Evolutionary conservation across 2,888 invertebrate genomes (phyloP).

Genomic region (Cartodere bifasciata): DNA sequence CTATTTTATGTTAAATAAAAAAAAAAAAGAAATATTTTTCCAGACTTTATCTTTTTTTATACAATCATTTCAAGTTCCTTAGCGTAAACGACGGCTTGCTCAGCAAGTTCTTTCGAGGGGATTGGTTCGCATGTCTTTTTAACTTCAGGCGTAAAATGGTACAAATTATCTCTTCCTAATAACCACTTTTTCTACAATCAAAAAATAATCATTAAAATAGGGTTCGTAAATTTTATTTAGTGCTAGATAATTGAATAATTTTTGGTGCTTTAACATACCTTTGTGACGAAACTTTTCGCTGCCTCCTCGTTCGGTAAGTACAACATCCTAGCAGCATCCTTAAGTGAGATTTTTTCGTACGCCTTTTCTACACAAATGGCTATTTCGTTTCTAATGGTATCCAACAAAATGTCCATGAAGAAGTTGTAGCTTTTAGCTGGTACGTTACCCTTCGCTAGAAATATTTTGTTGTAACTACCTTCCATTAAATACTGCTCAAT

Average conservation of each 20-base stretch:
- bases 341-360: constrained; percentile 76
- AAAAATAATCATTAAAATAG: constrained; percentile 11
- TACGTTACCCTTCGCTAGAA: constrained; percentile 86
- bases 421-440: constrained; percentile 92
- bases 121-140: constrained; percentile 65
- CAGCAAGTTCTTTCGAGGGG: constrained; percentile 81
- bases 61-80: constrained; percentile 99
- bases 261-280: constrained; percentile 38
- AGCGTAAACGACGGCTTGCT: constrained; percentile 93
- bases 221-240: constrained; percentile 4
- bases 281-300: constrained; percentile 66
- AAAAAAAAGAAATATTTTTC: too few relatives aligned
- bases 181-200: constrained; percentile 67
- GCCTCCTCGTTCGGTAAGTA: constrained; percentile 69
- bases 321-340: constrained; percentile 80
- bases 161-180: constrained; percentile 62
- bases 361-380: constrained; percentile 95
- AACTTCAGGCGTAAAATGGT: constrained; percentile 67
- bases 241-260: constrained; percentile 1
- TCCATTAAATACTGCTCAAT: constrained; percentile 99
- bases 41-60: too few relatives aligned
- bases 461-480: constrained; percentile 96
- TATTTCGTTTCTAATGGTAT: constrained; percentile 93
- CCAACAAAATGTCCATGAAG: constrained; percentile 91
- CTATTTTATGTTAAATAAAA: too few relatives aligned